These are phyloP conservation scores for Ascidia mentula DNA, from an alignment of 23 tunicate species.

Conservation along the genomic window DNA sequence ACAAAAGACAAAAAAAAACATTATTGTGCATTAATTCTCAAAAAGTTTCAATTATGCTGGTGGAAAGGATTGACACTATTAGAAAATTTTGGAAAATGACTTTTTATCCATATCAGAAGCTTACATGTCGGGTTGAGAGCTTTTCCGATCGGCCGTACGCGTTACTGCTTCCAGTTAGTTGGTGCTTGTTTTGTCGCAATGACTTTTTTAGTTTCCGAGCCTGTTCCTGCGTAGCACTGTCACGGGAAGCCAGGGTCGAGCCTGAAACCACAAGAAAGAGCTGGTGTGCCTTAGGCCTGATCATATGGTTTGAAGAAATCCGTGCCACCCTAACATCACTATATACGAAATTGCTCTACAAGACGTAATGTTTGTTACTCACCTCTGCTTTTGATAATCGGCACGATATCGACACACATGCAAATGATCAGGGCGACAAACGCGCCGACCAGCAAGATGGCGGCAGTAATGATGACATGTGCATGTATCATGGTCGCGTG, in stretches of 20 bases:
- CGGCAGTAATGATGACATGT: slow-evolving; percentile 59
- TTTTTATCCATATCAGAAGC: background rate
- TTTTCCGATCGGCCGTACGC: background rate
- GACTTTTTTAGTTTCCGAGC: slow-evolving; percentile 55
- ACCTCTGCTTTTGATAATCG: slow-evolving; percentile 86
- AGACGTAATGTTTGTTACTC: background rate
- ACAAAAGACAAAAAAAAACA: no score
- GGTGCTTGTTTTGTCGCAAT: slow-evolving; percentile 22
- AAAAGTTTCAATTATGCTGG: background rate
- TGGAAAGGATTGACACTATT: no score
- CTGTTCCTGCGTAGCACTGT: slow-evolving; percentile 69
- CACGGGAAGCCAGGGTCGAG: slow-evolving; percentile 68
- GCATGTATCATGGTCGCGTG: slow-evolving; percentile 51
- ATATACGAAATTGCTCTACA: background rate
- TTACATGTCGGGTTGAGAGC: background rate
- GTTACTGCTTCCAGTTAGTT: background rate
- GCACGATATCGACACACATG: slow-evolving; percentile 74
- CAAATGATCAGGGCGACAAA: slow-evolving; percentile 63
- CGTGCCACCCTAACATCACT: background rate
- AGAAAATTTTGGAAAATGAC: background rate
- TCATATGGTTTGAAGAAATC: no score
- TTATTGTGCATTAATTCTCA: background rate
- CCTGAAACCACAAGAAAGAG: slow-evolving; percentile 25
- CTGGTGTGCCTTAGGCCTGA: no score
- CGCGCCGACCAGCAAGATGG: slow-evolving; percentile 58